phyloP scores from a whole-genome alignment of 2,113 vertebrate species.

The Mesitornis unicolor region DNA sequence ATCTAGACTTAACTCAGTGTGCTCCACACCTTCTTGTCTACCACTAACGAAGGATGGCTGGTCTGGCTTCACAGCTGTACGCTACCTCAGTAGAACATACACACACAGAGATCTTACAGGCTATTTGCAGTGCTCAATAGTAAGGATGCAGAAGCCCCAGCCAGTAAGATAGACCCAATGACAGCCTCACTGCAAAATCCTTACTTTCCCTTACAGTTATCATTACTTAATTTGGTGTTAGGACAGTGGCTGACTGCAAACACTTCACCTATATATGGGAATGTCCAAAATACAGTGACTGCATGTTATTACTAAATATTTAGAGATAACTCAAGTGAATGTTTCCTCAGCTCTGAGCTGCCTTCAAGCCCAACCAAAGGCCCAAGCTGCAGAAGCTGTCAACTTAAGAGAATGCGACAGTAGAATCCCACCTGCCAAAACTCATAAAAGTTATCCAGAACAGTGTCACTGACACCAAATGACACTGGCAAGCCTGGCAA shows the following conservation, averaged over 20 bases:
- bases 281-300: not conserved
- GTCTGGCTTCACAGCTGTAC: not conserved
- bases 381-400: not conserved
- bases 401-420: not conserved
- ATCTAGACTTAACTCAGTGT: not conserved
- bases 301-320: not conserved
- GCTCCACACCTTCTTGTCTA: not conserved
- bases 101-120: not conserved
- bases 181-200: not conserved
- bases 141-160: not conserved
- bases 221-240: not conserved
- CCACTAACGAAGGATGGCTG: not conserved
- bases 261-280: not conserved
- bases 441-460: not conserved
- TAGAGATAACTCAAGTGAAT: not conserved
- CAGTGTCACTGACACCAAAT: not conserved
- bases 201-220: not conserved
- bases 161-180: not conserved
- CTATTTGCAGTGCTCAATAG: not conserved
- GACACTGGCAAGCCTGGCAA: not conserved
- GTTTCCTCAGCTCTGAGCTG: not conserved
- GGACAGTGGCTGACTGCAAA: not conserved
- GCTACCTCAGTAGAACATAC: not conserved
- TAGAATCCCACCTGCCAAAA: not conserved
- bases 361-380: not conserved